Evolutionary conservation across 2,888 invertebrate species (phyloP), one percentile per base, ranked within the genome.

Genomic region (Sarcophaga subvicina): DNA sequence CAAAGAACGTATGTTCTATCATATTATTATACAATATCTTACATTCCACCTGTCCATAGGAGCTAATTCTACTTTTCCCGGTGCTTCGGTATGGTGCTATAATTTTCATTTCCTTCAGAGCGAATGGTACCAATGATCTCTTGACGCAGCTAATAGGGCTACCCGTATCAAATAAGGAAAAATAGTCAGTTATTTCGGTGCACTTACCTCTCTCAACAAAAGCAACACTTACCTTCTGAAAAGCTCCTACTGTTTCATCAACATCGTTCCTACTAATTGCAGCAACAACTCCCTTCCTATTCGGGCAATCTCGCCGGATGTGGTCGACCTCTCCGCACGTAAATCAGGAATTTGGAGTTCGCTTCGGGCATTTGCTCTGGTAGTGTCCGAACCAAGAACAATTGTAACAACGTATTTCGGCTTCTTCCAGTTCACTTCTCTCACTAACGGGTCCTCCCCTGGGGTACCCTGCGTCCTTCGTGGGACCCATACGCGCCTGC

Each of bases 321-420:
- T 80, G 75, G 22, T 71, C 84, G 11, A 80, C 60, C 17, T 80
- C 75, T 6, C 64, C 72, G 62, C 84, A 85, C 5, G 54, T 64
- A 54, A 85, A 85, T 20, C 80, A 85, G 2, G 66, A 76, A 27
- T 78, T 78, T 11, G 49, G 70, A 25, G 25, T 1, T 2, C 25
- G 10, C 45, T 73, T 80, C 14, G 80, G 47, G 5, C 69, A 47
- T 27, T 27, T 4, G 27, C 27, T 27, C 27, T 27, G 27, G 27
- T 27, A 27, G 27, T 27, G 27, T 3, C 27, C 27, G 27, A 3
- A 27, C 27, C 2, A 2, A 27, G 27, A 27, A 27, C 27, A 3
- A 27, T 27, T 27, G 27, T 27, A 27, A 27, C 27, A 27, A 3
- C 27, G 27, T 27, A 27, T 27, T 27, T 27, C 3, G 3, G 27